These are phyloP conservation scores for Anguilla rostrata DNA, from an alignment of 2,113 vertebrate genomes.

Conservation along the genomic window DNA sequence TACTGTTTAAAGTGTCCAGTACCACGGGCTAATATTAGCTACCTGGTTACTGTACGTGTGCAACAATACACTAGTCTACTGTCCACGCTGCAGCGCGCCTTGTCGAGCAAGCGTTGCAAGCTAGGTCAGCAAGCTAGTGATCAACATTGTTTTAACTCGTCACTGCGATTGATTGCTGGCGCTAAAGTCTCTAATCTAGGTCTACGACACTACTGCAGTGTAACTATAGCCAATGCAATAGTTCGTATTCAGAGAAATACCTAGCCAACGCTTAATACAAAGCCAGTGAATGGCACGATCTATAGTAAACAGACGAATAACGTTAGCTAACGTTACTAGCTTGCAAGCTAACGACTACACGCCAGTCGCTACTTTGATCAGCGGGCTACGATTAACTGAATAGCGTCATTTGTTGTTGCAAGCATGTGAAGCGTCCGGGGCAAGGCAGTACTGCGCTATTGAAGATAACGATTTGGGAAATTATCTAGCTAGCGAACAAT, in stretches of 20 bases:
- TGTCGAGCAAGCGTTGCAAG: not conserved
- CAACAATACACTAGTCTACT: not conserved
- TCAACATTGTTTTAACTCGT: too few species aligned
- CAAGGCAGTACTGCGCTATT: not conserved
- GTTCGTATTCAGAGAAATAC: not conserved
- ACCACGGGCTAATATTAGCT: not conserved
- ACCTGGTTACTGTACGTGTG: not conserved
- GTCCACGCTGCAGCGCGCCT: not conserved
- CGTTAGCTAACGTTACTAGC: not conserved
- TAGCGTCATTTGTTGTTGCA: constrained; percentile 8
- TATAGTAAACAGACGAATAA: not conserved
- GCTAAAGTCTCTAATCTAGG: too few species aligned
- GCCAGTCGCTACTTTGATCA: not conserved
- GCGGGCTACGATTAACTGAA: not conserved
- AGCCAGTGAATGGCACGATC: not conserved
- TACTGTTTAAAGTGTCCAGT: too few species aligned
- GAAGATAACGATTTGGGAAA: not conserved
- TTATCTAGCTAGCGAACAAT: not conserved
- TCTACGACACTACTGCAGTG: not conserved
- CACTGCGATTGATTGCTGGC: too few species aligned
- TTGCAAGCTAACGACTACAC: not conserved
- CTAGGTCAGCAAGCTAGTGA: too few species aligned
- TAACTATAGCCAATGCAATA: too few species aligned
- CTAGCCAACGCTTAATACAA: not conserved
- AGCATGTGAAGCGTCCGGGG: not conserved